Percentiles rank a stretch among this genome's conserved stretches.
Conservation (phyloP, 2,797 vertebrate species). For the Gambusia yucatana region DNA sequence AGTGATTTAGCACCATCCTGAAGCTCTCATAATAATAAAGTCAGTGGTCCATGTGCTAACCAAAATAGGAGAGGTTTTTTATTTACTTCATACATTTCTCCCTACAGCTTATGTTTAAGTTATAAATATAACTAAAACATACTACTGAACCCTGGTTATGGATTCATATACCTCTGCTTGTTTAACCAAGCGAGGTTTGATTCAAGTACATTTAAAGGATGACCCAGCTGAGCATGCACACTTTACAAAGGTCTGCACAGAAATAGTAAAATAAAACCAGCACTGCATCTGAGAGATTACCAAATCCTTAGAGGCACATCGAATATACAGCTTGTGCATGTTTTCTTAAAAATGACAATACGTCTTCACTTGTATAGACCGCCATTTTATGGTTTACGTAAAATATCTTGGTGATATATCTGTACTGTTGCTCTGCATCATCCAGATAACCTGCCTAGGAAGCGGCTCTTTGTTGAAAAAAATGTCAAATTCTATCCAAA, state of each 20-base stretch:
- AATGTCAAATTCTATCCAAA: conserved; percentile 19
- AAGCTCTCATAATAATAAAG: not conserved
- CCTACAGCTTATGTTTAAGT: not conserved
- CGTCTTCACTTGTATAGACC: conserved; percentile 38
- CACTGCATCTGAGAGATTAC: conserved; percentile 24
- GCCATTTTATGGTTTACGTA: conserved; percentile 38
- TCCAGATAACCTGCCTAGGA: conserved; percentile 23
- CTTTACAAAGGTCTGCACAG: conserved; percentile 2
- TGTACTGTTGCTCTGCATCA: conserved; percentile 29
- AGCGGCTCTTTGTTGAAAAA: conserved; percentile 34
- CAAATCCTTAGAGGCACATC: conserved; percentile 9
- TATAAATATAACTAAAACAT: not conserved
- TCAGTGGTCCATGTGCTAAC: not conserved
- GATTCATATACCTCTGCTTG: not conserved
- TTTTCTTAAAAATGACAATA: conserved; percentile 37
- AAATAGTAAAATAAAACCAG: conserved; percentile 9
- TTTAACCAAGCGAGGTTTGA: not conserved
- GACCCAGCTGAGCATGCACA: not conserved
- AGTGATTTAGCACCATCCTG: no score
- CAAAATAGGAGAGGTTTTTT: not conserved
- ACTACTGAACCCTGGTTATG: not conserved
- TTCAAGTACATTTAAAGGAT: not conserved
- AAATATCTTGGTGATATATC: conserved; percentile 41
- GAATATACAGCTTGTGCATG: conserved; percentile 26
- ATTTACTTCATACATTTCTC: not conserved